Evolutionary conservation across 2,113 vertebrate genomes (phyloP).

Genomic region (Poecile atricapillus): DNA sequence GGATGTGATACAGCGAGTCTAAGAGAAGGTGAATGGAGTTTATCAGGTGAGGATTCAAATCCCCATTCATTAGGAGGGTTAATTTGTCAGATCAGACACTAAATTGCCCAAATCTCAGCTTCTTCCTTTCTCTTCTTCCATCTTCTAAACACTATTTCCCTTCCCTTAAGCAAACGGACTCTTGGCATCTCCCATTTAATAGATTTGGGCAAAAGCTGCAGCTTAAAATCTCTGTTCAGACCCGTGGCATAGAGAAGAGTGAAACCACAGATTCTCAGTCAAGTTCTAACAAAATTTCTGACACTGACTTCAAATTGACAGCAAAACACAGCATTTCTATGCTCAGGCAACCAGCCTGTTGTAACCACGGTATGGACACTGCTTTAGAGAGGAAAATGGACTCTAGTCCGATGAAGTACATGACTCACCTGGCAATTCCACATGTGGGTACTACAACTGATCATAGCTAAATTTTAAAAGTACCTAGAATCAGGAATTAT

Average conservation of each 20-base stretch:
- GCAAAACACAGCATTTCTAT: background rate
- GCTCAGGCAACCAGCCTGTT: background rate
- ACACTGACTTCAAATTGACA: background rate
- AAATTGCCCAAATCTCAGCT: background rate
- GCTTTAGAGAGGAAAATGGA: background rate
- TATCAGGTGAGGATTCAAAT: background rate
- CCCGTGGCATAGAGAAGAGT: background rate
- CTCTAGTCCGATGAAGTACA: background rate
- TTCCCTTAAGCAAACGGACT: background rate
- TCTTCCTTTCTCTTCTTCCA: background rate
- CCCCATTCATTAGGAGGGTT: background rate
- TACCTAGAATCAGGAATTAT: background rate
- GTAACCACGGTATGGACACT: background rate
- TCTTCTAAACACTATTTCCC: background rate
- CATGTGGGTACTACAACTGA: accelerated
- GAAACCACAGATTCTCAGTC: background rate
- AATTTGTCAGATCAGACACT: background rate
- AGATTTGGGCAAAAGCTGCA: background rate
- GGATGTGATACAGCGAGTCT: background rate
- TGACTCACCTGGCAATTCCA: background rate
- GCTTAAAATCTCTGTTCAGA: background rate
- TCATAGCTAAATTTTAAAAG: background rate
- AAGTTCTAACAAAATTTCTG: background rate
- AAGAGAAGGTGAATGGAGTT: background rate
- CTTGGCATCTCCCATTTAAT: background rate